Conservation (phyloP, 2,888 invertebrate species). For the Tipula helvola region DNA sequence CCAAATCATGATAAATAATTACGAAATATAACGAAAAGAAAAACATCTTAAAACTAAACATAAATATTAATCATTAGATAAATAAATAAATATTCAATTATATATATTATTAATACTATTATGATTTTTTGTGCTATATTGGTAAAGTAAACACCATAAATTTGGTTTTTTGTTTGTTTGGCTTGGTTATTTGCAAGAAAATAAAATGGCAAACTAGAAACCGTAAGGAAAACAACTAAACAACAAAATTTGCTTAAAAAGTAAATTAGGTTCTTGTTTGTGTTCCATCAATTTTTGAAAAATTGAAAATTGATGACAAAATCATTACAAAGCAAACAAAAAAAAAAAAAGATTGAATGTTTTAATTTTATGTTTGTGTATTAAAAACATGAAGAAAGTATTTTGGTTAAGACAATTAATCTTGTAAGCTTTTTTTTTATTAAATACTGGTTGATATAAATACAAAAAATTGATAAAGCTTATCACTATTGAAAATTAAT, state of each 20-base stretch:
- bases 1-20: background rate
- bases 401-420: background rate
- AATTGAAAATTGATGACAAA: background rate
- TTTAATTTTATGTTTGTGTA: background rate
- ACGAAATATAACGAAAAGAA: background rate
- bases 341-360: background rate
- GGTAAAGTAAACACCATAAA: background rate
- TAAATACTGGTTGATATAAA: background rate
- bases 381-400: background rate
- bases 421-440: background rate
- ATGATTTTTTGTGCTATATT: background rate
- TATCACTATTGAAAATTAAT: background rate
- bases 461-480: background rate
- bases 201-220: background rate
- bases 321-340: background rate
- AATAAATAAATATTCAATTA: background rate
- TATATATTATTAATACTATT: background rate
- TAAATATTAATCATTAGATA: background rate
- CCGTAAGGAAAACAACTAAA: background rate
- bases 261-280: background rate
- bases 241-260: background rate
- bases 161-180: background rate
- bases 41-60: background rate
- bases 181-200: background rate
- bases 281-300: background rate